Base-by-base conservation (phyloP, 2,888 invertebrate species). In the Subacronicta megacephala region DNA sequence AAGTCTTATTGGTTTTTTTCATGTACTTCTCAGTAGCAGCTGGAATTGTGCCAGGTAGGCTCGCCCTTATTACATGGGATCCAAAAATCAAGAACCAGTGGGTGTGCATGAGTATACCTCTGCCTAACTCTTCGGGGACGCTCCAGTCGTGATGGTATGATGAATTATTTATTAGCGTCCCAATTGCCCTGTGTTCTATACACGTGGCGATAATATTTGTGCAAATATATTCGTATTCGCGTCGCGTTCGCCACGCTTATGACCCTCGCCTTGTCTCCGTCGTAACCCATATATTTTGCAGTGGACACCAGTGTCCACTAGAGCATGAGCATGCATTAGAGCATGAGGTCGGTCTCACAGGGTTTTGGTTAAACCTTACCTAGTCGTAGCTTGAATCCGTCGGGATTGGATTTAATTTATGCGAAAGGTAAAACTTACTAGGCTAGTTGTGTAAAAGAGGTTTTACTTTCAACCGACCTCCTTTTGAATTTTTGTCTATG, bases 161-260 rank as follows among this genome's bases (percentile, higher is more conserved):
- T 68, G 72, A 77, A 82, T 80, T 77, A 82, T 82, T 82, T 77
- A 82, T 75, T 64, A 56, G 54, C 47, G 74, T 66, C 57, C 72
- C 70, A 64, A 72, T 70, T 65, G 55, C 49, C 44, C 56, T 55
- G 59, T 58, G 63, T 47, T 56, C 70, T 77, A 75, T 71, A 65
- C 62, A 40, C 33, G 58, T 56, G 55, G 64, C 64, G 71, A 78
- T 77, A 79, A 77, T 56, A 63, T 49, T 45, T 7, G 18, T 29
- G 18, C 16, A 31, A 40, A 38, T 20, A 47, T n/a, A 50, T 58
- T 58, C 7, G 56, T 62, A 79, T 78, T 77, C 82, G 52, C 49
- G 65, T 74, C 75, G 72, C 67, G 72, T 68, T 61, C 13, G 23
- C 62, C 63, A 57, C 74, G 66, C 78, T 78, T 78, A 62, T 43